phyloP scores from a whole-genome alignment of 2,888 invertebrate species.

The Parascotia fuliginaria region DNA sequence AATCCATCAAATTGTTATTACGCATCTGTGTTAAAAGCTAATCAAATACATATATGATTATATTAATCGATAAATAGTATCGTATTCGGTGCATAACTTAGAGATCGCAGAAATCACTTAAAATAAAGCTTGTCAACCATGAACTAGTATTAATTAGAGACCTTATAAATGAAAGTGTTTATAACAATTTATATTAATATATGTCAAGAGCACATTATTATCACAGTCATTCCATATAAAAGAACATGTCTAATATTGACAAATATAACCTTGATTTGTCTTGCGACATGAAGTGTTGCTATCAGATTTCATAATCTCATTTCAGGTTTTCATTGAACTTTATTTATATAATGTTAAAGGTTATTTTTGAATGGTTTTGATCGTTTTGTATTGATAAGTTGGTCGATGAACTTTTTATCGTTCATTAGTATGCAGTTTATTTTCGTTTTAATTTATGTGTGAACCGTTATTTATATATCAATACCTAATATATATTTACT shows the following conservation, averaged over 20 bases:
- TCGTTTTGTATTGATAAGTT: slow-evolving; percentile 9
- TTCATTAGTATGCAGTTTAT: background rate
- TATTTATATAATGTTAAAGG: slow-evolving; percentile 8
- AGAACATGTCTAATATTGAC: slow-evolving; percentile 24
- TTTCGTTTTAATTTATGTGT: background rate
- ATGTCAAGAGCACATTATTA: slow-evolving; percentile 37
- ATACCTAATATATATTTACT: too few species aligned
- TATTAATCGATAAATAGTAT: too few species aligned
- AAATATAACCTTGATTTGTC: slow-evolving; percentile 37
- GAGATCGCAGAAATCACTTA: too few species aligned
- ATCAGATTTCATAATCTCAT: slow-evolving; percentile 27
- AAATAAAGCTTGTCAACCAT: background rate
- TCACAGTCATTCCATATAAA: slow-evolving; percentile 15
- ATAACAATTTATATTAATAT: slow-evolving; percentile 23
- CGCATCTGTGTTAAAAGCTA: too few species aligned
- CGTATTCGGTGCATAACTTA: too few species aligned
- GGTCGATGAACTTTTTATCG: slow-evolving; percentile 29
- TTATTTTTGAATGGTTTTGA: slow-evolving; percentile 10
- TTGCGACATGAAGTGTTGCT: slow-evolving; percentile 23
- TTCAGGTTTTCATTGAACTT: slow-evolving; percentile 1
- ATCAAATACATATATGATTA: too few species aligned
- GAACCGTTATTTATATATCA: too few species aligned
- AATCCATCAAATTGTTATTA: too few species aligned
- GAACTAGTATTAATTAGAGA: background rate
- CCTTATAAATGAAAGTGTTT: slow-evolving; percentile 18